A percentile compares a stretch with the other conserved stretches of the same genome.
phyloP scores from a whole-genome alignment of 2,797 vertebrate genomes.

The Masticophis lateralis region DNA sequence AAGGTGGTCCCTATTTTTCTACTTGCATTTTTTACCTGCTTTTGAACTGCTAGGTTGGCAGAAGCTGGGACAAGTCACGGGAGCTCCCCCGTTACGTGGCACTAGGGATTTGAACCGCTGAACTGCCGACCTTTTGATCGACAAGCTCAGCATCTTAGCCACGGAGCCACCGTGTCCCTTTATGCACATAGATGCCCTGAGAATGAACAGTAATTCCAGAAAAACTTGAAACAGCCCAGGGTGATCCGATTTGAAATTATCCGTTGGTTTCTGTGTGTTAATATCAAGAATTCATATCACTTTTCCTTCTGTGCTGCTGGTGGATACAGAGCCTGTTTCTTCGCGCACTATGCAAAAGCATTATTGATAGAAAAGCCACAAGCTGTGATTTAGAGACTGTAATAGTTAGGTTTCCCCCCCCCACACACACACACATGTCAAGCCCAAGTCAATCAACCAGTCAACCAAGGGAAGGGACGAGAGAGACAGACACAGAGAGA shows the following conservation, averaged over 20 bases:
- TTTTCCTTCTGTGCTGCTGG: background rate
- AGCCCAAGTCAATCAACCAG: background rate
- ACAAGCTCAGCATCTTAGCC: too few species aligned
- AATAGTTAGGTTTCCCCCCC: background rate
- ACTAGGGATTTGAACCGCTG: too few species aligned
- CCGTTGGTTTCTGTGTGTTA: too few species aligned
- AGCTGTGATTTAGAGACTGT: background rate
- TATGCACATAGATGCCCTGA: background rate
- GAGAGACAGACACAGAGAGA: background rate
- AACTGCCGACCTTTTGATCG: too few species aligned
- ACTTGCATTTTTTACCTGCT: too few species aligned
- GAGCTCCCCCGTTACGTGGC: too few species aligned
- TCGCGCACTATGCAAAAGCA: background rate
- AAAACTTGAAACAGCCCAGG: background rate
- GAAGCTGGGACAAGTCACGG: too few species aligned
- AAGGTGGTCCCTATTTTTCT: too few species aligned
- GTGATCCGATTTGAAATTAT: background rate
- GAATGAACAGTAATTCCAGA: background rate
- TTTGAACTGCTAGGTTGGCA: too few species aligned
- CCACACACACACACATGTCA: background rate
- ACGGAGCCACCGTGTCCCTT: too few species aligned
- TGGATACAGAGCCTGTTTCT: background rate
- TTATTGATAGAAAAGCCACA: background rate
- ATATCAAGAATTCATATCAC: background rate
- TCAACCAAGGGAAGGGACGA: background rate